These are phyloP conservation scores for Grammomys dolichurus DNA, from an alignment of 2,113 vertebrate species.

Conservation along the genomic window DNA sequence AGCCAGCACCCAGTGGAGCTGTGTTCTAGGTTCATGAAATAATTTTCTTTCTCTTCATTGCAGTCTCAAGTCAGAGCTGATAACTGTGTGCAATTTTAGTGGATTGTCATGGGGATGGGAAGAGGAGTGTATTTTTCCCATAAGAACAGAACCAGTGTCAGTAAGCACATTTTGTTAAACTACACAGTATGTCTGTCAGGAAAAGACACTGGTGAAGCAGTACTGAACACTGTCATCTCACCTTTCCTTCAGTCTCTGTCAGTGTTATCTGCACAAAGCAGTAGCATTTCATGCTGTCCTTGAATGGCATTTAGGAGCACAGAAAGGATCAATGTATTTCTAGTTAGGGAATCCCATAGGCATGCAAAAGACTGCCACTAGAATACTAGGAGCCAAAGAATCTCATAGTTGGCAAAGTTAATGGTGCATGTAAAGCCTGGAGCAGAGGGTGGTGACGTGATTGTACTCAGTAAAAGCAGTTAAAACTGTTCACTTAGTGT, in stretches of 20 bases:
- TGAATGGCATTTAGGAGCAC: not conserved
- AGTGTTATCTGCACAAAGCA: not conserved
- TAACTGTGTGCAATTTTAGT: constrained; percentile 54
- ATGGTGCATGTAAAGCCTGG: not conserved
- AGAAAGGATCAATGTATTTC: not conserved
- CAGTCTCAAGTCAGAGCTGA: constrained; percentile 16
- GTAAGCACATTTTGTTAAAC: constrained; percentile 60
- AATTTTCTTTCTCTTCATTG: not conserved
- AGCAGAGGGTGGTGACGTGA: not conserved
- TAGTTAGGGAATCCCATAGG: not conserved
- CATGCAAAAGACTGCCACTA: not conserved
- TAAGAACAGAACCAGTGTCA: not conserved
- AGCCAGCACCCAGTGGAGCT: constrained; percentile 21
- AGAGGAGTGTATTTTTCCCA: not conserved
- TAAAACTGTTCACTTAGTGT: not conserved
- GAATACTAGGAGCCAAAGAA: not conserved
- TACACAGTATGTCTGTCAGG: constrained; percentile 38
- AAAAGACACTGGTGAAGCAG: constrained; percentile 19
- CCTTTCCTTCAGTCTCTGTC: not conserved
- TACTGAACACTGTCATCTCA: not conserved
- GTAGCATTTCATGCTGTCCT: not conserved
- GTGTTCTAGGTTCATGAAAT: not conserved
- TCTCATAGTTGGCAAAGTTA: constrained; percentile 14
- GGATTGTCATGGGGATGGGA: not conserved
- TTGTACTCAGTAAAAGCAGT: not conserved